Percentiles rank a stretch among this genome's conserved stretches.
phyloP scores from a whole-genome alignment of 2,797 vertebrate species.

The Odontamblyopus rebecca region DNA sequence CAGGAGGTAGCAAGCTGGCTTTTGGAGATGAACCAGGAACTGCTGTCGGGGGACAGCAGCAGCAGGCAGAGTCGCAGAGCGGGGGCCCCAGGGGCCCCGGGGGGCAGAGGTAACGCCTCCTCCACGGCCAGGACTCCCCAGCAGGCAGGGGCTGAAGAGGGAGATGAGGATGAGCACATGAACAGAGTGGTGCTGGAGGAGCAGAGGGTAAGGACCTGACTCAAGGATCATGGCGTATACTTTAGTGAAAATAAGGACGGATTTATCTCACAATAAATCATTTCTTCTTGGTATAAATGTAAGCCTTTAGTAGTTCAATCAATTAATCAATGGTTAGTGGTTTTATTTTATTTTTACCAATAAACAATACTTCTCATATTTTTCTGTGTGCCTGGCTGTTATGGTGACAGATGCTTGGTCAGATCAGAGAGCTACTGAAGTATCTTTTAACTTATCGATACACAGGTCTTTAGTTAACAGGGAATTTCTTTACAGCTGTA shows the following conservation, averaged over 20 bases:
- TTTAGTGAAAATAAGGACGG: not conserved
- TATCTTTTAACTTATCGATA: too few species aligned
- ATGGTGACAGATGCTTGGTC: too few species aligned
- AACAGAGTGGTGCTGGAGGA: constrained; percentile 82
- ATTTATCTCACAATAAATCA: too few species aligned
- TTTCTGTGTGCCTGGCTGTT: too few species aligned
- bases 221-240: not conserved
- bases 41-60: constrained; percentile 99
- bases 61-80: constrained; percentile 92
- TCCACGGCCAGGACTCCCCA: constrained; percentile 93
- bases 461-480: too few species aligned
- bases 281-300: too few species aligned
- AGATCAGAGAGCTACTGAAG: too few species aligned
- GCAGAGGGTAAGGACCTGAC: constrained; percentile 55
- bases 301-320: too few species aligned
- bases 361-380: too few species aligned
- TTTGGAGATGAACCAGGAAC: constrained; percentile 99
- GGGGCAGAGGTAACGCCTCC: constrained; percentile 93
- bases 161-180: constrained; percentile 84
- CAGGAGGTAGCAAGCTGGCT: constrained; percentile 99
- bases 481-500: too few species aligned
- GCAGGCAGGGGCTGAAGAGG: constrained; percentile 86
- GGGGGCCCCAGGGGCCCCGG: constrained; percentile 88
- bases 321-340: too few species aligned
- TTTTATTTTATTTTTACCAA: too few species aligned